Conservation (phyloP, 1,140 invertebrate species). For the Centruroides sculpturatus region DNA sequence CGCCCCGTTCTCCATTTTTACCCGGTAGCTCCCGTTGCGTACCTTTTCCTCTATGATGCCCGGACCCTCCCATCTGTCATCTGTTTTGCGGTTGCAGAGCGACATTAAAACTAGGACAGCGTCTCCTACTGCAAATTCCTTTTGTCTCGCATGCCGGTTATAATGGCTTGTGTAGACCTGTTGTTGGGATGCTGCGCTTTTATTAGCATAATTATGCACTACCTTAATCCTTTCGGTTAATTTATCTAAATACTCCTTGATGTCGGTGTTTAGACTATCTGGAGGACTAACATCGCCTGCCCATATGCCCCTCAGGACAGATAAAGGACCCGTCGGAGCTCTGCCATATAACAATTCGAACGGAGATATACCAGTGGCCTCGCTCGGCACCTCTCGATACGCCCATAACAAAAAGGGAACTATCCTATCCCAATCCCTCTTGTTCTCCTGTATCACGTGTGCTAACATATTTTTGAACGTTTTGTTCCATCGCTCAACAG, state of each 20-base stretch:
- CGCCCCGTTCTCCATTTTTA: too few species aligned
- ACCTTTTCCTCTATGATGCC: too few species aligned
- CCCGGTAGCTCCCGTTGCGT: too few species aligned
- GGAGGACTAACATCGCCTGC: too few species aligned
- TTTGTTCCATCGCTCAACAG: not conserved
- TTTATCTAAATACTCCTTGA: not conserved
- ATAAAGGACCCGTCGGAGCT: not conserved
- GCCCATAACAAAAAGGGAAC: conserved; percentile 4
- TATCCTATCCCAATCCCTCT: not conserved
- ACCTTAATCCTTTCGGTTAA: too few species aligned
- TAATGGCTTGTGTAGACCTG: not conserved
- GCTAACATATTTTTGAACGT: not conserved
- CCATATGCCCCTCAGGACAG: too few species aligned
- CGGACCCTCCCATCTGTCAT: too few species aligned
- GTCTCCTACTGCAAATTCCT: not conserved
- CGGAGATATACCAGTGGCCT: not conserved
- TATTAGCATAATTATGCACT: too few species aligned
- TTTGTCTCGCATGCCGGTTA: not conserved
- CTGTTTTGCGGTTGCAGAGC: too few species aligned
- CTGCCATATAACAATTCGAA: not conserved
- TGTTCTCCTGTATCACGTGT: not conserved
- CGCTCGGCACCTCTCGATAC: not conserved
- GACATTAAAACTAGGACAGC: not conserved
- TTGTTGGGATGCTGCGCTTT: not conserved
- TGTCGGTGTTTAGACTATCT: not conserved